Conservation (phyloP, 2,797 vertebrate species). For the Schizopygopsis pylzovi region DNA sequence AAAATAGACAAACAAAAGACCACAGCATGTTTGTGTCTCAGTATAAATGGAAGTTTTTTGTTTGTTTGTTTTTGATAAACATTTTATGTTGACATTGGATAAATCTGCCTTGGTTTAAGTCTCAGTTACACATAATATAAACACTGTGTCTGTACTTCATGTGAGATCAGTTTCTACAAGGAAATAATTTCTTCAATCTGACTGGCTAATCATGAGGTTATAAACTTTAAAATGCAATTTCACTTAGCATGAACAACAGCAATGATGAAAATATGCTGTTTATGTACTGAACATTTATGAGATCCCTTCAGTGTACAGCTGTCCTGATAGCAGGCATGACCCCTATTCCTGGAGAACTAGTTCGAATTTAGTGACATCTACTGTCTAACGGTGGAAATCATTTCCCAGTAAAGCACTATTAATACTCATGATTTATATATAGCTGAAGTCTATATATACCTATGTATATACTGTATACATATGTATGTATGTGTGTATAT, state of each 20-base stretch:
- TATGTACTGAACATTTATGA: constrained; percentile 5
- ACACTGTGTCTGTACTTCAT: constrained; percentile 19
- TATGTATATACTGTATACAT: background rate
- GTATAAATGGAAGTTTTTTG: background rate
- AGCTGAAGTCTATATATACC: too few species aligned
- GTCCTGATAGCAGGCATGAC: background rate
- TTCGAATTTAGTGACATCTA: constrained; percentile 62
- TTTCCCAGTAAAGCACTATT: background rate
- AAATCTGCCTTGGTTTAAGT: background rate
- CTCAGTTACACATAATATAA: constrained; percentile 5
- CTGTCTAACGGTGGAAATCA: constrained; percentile 45
- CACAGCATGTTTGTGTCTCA: background rate
- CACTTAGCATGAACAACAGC: constrained; percentile 27
- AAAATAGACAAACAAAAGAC: background rate
- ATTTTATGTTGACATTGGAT: background rate
- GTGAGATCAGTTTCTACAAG: constrained; percentile 23
- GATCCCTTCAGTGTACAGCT: constrained; percentile 22
- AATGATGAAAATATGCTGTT: constrained; percentile 24
- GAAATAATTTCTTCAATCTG: constrained; percentile 16
- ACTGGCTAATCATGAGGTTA: constrained; percentile 24
- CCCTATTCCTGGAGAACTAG: background rate
- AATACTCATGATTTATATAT: background rate
- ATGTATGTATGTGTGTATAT: background rate
- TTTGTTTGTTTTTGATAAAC: constrained; percentile 2
- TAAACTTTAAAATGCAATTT: constrained; percentile 27